Evolutionary conservation across 2,113 vertebrate species (phyloP).

Genomic region (Dipodomys merriami): DNA sequence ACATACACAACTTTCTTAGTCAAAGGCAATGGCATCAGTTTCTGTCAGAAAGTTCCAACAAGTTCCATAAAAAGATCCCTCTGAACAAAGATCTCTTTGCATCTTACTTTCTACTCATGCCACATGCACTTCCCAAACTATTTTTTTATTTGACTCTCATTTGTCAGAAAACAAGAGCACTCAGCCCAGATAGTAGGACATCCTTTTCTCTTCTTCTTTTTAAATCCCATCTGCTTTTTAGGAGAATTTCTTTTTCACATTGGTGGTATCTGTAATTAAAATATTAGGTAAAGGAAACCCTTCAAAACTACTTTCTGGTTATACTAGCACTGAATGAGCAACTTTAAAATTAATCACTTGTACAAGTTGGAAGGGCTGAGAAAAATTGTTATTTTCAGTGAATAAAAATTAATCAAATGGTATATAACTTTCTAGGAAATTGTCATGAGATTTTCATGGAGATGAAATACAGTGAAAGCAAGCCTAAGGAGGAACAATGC

Average conservation of each 20-base stretch:
- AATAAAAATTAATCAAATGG: slow-evolving; percentile 33
- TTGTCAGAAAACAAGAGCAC: slow-evolving; percentile 2
- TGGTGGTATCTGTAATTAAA: background rate
- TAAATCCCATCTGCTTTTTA: background rate
- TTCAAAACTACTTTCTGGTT: background rate
- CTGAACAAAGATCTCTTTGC: slow-evolving; percentile 37
- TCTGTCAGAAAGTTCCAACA: slow-evolving; percentile 27
- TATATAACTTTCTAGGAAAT: slow-evolving; percentile 18
- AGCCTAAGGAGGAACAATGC: background rate
- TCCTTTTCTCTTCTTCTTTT: background rate
- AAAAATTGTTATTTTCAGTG: slow-evolving; percentile 53
- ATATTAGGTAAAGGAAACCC: background rate
- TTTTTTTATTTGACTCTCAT: background rate
- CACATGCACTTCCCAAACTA: background rate
- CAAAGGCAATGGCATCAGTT: slow-evolving; percentile 50
- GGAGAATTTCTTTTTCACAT: background rate
- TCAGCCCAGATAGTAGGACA: background rate
- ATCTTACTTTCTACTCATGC: background rate
- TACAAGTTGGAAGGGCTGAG: background rate
- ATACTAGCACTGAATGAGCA: slow-evolving; percentile 26
- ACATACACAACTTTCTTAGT: slow-evolving; percentile 6
- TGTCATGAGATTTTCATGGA: slow-evolving; percentile 36
- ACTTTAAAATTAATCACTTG: slow-evolving; percentile 38
- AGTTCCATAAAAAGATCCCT: slow-evolving; percentile 7
- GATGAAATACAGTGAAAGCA: background rate